Conservation (phyloP, 2,797 vertebrate species). For the Microctenopoma stevenorrisi region DNA sequence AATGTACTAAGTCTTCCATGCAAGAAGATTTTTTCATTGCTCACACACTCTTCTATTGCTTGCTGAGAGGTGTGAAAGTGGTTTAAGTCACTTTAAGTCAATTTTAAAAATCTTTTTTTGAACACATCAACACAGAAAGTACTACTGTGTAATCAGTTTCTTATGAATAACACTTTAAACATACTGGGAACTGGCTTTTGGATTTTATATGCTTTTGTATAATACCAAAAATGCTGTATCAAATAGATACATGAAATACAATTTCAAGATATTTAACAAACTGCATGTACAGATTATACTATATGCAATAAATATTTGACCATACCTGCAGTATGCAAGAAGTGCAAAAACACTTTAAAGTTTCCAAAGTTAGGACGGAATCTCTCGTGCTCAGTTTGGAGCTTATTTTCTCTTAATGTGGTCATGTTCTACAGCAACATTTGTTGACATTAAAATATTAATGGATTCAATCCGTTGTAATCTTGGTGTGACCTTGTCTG, state of each 20-base stretch:
- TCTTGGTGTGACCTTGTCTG: slow-evolving; percentile 45
- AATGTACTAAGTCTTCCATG: slow-evolving; percentile 29
- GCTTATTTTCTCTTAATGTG: slow-evolving; percentile 22
- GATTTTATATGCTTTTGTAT: slow-evolving; percentile 39
- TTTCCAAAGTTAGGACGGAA: slow-evolving; percentile 8
- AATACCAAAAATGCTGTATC: slow-evolving; percentile 6
- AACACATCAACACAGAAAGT: slow-evolving; percentile 24
- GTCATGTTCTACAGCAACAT: slow-evolving; percentile 20
- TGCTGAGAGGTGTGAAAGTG: slow-evolving; percentile 6
- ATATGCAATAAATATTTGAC: slow-evolving; percentile 23
- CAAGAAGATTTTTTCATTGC: slow-evolving; percentile 1
- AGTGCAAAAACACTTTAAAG: slow-evolving; percentile 6
- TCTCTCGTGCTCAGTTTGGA: neutral
- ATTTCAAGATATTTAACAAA: slow-evolving; percentile 11
- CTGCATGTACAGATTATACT: slow-evolving; percentile 22
- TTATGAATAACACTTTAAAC: slow-evolving; percentile 8
- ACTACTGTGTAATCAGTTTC: neutral
- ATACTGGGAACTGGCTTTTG: slow-evolving; percentile 16
- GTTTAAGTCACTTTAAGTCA: slow-evolving; percentile 19
- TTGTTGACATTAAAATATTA: slow-evolving; percentile 33
- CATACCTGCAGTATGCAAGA: slow-evolving; percentile 10
- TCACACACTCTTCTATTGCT: slow-evolving; percentile 14
- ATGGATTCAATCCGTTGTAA: slow-evolving; percentile 29
- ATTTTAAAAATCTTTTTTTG: slow-evolving; percentile 14
- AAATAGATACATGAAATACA: slow-evolving; percentile 12